These are phyloP conservation scores for Montipora capitata DNA, from an alignment of 92 coral and sea anemone genomes.

Conservation along the genomic window DNA sequence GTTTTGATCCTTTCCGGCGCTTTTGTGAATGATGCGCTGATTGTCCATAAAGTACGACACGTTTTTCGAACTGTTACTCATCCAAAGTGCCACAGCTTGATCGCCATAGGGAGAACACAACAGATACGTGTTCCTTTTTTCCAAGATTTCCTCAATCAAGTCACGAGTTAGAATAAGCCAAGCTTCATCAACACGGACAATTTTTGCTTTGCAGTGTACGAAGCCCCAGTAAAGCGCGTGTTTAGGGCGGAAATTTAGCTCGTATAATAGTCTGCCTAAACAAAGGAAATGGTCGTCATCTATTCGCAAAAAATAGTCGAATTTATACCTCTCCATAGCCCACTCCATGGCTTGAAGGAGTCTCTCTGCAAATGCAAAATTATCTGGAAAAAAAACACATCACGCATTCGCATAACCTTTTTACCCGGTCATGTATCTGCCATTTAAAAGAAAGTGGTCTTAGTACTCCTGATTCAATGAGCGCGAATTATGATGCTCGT, in stretches of 20 bases:
- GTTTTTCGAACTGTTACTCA: conserved; percentile 82
- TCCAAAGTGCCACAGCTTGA: conserved; percentile 96
- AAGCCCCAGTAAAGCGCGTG: conserved; percentile 96
- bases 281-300: conserved; percentile 99
- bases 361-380: conserved; percentile 90
- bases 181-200: conserved; percentile 98
- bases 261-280: conserved; percentile 85
- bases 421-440: not conserved
- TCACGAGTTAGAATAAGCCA: conserved; percentile 92
- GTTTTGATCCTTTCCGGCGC: conserved; percentile 92
- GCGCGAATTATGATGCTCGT: too few relatives aligned
- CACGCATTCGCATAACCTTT: too few relatives aligned
- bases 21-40: conserved; percentile 90
- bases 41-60: conserved; percentile 97
- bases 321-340: conserved; percentile 63
- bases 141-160: conserved; percentile 83
- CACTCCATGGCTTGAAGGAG: conserved; percentile 93
- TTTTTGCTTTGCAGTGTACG: conserved; percentile 86
- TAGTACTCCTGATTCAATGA: too few relatives aligned
- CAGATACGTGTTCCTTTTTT: conserved; percentile 75
- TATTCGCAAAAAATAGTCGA: conserved; percentile 90
- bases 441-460: not conserved
- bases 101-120: conserved; percentile 95
- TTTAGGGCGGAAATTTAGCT: conserved; percentile 81
- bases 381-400: conserved; percentile 31